Base-by-base conservation (phyloP, 2,888 invertebrate genomes). In the Machimus atricapillus region DNA sequence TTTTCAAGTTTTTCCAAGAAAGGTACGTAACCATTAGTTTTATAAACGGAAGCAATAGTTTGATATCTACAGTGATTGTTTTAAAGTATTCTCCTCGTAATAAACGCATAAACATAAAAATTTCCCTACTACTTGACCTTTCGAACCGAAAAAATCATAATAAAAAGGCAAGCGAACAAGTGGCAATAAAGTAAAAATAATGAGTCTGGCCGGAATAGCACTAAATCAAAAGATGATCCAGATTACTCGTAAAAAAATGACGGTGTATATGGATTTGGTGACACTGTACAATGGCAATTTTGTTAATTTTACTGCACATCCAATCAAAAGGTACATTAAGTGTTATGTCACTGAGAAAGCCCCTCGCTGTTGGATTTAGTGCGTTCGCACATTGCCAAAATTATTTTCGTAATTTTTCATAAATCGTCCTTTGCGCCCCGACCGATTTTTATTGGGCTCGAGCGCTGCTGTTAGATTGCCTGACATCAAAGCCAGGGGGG, bases 251-350 rank as follows among this genome's bases (percentile, higher is more conserved):
- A 66, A 66, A 66, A n/a, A 66, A n/a, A 19, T 7, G 8, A 23
- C 27, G n/a, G 40, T 12, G 40, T 40, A 23, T 40, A 23, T 23
- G 23, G 2, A 27, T 19, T 9, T 7, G 1, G n/a, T 52, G 52
- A 52, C 52, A 52, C 52, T 52, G 66, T 27, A 66, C 66, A 66
- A 14, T 46, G 40, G 2, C 78, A 46, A 78, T 78, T 40, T 78
- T 23, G 40, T 37, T 78, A 78, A 78, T 78, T 78, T 78, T 78
- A 78, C 23, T 78, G 43, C 78, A 78, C 23, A 43, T 43, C 78
- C 78, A 43, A 78, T 78, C 43, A 78, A 78, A 78, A 43, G 40
- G 43, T 78, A 78, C 43, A 43, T 43, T 19, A 78, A 78, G 43
- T 40, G 78, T 78, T n/a, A 77, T 34, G 8, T n/a, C 52, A 52